Evolutionary conservation across 2,888 invertebrate species (phyloP).

Genomic region (Hipparchia sbordonii): DNA sequence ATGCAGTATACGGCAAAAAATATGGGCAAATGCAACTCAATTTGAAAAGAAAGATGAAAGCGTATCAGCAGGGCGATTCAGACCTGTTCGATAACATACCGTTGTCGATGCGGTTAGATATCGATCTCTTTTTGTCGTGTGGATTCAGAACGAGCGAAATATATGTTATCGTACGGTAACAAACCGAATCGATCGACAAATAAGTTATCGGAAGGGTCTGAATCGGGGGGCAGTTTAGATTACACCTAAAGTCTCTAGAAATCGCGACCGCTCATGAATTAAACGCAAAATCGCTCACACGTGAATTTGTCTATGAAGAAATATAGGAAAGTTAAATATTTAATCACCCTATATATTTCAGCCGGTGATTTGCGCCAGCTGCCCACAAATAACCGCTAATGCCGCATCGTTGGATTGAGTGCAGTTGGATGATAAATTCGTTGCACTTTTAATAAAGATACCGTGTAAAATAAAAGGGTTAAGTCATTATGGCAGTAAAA

Average conservation of each 20-base stretch:
- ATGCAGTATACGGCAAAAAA: too few species aligned
- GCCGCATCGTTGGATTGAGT: constrained; percentile 30
- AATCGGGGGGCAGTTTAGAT: too few species aligned
- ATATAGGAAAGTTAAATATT: constrained; percentile 20
- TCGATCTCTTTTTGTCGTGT: too few species aligned
- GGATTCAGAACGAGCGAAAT: too few species aligned
- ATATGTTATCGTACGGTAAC: too few species aligned
- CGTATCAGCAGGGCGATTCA: too few species aligned
- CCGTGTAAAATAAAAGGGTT: constrained; percentile 11
- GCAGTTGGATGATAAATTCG: constrained; percentile 27
- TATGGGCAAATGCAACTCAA: too few species aligned
- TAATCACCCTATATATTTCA: constrained; percentile 6
- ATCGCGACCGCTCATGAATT: constrained; percentile 18
- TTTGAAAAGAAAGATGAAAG: too few species aligned
- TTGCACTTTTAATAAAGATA: constrained; percentile 24
- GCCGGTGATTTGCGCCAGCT: constrained; percentile 25
- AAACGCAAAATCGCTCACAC: neutral
- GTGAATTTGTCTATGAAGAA: constrained; percentile 7
- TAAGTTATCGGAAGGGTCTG: too few species aligned
- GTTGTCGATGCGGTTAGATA: too few species aligned
- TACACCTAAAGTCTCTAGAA: neutral
- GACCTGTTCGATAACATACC: too few species aligned
- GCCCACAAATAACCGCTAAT: constrained; percentile 31
- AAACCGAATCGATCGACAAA: too few species aligned
- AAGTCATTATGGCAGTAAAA: neutral